Base-by-base conservation (phyloP, 2,888 invertebrate genomes). In the Macrophya annulata region DNA sequence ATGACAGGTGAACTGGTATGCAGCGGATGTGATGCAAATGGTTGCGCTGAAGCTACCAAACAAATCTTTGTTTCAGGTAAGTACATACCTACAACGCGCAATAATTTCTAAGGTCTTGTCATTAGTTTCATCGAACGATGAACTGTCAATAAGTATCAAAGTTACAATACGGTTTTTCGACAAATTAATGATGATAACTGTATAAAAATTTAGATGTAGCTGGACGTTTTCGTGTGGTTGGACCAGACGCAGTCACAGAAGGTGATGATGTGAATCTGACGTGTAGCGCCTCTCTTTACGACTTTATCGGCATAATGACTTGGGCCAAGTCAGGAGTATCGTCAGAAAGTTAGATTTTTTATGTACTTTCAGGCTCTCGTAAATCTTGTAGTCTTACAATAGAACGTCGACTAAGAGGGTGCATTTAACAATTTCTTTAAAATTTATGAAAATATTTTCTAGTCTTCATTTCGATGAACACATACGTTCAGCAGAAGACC, bases 41-140 rank as follows among this genome's bases (percentile, higher is more conserved):
- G 90, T 0, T 92, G 91, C 79, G 90, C 91, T 79, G 87, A 87
- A 15, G 88, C 86, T 0, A 87, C 86, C 0, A 89, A 90, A 6
- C 87, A 88, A 6, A 87, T 94, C 82, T 89, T 93, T 4, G 92
- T 94, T 10, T 92, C 94, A 40, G 94, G 93, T 93, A 89, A 90
- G 86, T 81, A n/a, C 40, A n/a, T n/a, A n/a, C 15, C 40, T 72
- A 9, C 40, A 6, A 72, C 4, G 6, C 1, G 3, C 72, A 4
- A 72, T 10, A 72, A n/a, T 15, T 40, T 15, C 10, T 6, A 5
- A 25, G 10, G 31, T 68, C 15, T 10, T 68, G 17, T 65, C 62
- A 21, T 62, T 62, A 0, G n/a, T 10, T 25, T 62, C 62, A n/a
- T 9, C 25, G 25, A 62, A 10, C 21, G 25, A 21, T 31, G 10